A percentile compares a stretch with the other conserved stretches of the same genome.
Evolutionary conservation across 2,888 invertebrate genomes (phyloP).

Genomic region (Pogonocherus hispidulus): DNA sequence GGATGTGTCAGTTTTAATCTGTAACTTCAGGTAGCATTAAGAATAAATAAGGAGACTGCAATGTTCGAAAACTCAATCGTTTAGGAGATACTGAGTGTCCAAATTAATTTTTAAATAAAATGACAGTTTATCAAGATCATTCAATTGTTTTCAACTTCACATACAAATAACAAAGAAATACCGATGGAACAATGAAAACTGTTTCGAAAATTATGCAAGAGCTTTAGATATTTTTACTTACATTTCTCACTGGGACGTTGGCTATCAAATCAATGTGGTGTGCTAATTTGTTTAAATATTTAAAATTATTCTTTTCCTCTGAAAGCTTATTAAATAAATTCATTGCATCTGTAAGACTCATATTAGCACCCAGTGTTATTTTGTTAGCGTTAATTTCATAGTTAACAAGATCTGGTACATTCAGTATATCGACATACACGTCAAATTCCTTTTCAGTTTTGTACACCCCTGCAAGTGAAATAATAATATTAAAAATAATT

Average conservation of each 20-base stretch:
- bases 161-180: too few relatives aligned
- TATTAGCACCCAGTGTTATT: slow-evolving; percentile 74
- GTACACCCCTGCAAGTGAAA: slow-evolving; percentile 50
- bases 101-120: too few relatives aligned
- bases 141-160: too few relatives aligned
- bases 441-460: slow-evolving; percentile 66
- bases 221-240: too few relatives aligned
- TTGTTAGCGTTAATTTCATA: slow-evolving; percentile 67
- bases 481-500: background rate
- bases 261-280: slow-evolving; percentile 80
- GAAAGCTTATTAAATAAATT: slow-evolving; percentile 68
- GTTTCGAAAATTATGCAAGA: too few relatives aligned
- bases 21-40: too few relatives aligned
- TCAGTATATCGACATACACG: slow-evolving; percentile 75
- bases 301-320: slow-evolving; percentile 69
- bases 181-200: too few relatives aligned
- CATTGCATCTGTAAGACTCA: slow-evolving; percentile 72
- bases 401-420: slow-evolving; percentile 71
- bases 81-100: too few relatives aligned
- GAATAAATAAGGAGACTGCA: too few relatives aligned
- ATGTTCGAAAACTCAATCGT: too few relatives aligned
- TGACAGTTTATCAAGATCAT: too few relatives aligned
- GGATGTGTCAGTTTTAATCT: too few relatives aligned
- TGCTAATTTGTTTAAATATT: slow-evolving; percentile 73
- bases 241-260: slow-evolving; percentile 74